Percentiles rank a stretch among this genome's conserved stretches.
Evolutionary conservation across 2,888 invertebrate species (phyloP).

Genomic region (Pandemis cinnamomeana): DNA sequence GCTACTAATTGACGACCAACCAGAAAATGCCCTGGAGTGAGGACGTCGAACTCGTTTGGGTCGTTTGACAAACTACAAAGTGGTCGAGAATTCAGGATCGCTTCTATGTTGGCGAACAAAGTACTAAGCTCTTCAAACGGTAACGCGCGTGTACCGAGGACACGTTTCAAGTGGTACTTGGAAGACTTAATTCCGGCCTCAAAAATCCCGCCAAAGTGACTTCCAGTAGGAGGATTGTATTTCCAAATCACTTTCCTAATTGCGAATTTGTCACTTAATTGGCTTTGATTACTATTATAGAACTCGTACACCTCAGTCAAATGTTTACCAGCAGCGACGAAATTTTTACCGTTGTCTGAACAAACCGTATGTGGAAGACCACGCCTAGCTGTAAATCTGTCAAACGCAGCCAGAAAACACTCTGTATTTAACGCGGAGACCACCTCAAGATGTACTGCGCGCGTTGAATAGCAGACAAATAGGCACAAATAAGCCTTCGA

Average conservation of each 20-base stretch:
- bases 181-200: too few relatives aligned
- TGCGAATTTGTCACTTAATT: too few relatives aligned
- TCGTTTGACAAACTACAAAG: not conserved
- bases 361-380: not conserved
- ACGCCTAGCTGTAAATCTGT: conserved; percentile 5
- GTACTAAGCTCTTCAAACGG: too few relatives aligned
- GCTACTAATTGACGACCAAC: not conserved
- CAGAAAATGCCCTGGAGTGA: conserved; percentile 20
- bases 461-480: not conserved
- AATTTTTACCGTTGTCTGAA: conserved; percentile 10
- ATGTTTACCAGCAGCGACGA: conserved; percentile 16
- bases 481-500: conserved; percentile 1
- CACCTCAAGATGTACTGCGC: not conserved
- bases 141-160: too few relatives aligned
- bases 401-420: conserved; percentile 2
- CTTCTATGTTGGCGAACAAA: not conserved
- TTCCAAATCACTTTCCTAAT: too few relatives aligned
- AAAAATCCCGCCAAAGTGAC: too few relatives aligned
- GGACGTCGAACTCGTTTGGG: not conserved
- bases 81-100: not conserved
- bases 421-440: not conserved
- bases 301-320: conserved; percentile 8
- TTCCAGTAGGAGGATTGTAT: too few relatives aligned
- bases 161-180: too few relatives aligned
- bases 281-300: not conserved